Base-by-base conservation (phyloP, 2,888 invertebrate genomes). In the Thecophora atra region DNA sequence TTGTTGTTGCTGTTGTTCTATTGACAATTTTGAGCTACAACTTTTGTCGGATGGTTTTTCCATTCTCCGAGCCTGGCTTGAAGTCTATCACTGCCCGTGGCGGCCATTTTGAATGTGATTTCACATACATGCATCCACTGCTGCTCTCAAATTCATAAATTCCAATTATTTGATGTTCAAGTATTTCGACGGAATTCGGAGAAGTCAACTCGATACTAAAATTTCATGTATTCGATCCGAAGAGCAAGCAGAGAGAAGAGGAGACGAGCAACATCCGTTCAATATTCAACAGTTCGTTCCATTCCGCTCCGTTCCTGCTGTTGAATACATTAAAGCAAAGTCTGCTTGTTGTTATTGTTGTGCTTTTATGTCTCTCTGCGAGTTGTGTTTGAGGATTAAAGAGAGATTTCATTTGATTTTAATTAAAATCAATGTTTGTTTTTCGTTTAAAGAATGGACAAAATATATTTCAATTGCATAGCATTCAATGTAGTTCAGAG, bases 391-490 rank as follows among this genome's bases (percentile, higher is more conserved):
- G 47, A 15, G 17, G 47, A 47, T 47, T 47, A 11, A 37, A 37
- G 37, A 37, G 37, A 47, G 47, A 47, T 47, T 47, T 47, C 47
- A 47, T 47, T 47, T 47, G 47, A 17, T n/a, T 47, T 47, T n/a
- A 47, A 47, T 1, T 47, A n/a, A 47, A 47, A 2, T 47, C 47
- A 47, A 5, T 47, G 17, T 47, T 37, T 37, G 11, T 37, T 37
- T 37, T 37, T 37, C 7, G 11, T 37, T 37, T 8, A 37, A 37
- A 37, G 37, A 37, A 37, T 6, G 37, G 7, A 37, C 37, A 37
- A 37, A 37, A 37, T 37, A 37, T 2, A 37, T 37, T 37, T 37
- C 37, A 2, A 37, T 37, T 8, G 37, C 37, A 37, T 37, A n/a
- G 6, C 37, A 2, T 37, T 37, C 11, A 8, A 11, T n/a, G n/a